Conservation (phyloP, 2,797 vertebrate species). For the Heterohyrax brucei region DNA sequence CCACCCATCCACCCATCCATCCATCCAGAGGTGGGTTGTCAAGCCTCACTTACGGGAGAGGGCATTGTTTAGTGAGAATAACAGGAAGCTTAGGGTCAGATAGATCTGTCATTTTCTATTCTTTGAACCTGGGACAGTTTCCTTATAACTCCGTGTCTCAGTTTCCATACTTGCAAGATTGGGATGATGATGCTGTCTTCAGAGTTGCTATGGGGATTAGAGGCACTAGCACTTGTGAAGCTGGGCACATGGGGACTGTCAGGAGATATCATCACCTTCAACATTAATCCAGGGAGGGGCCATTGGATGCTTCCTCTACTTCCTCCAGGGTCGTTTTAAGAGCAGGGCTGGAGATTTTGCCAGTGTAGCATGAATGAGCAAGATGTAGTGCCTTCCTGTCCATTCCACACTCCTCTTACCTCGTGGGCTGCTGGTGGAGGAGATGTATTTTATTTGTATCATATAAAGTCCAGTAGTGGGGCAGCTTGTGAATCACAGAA, state of each 20-base stretch:
- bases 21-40: not conserved
- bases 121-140: not conserved
- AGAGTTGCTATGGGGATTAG: not conserved
- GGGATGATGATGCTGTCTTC: not conserved
- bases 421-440: constrained; percentile 81
- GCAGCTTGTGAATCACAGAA: constrained; percentile 89
- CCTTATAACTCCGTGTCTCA: not conserved
- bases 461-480: constrained; percentile 88
- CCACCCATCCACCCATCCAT: not conserved
- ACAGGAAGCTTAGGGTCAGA: not conserved
- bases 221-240: not conserved
- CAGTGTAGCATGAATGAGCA: constrained; percentile 51
- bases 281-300: not conserved
- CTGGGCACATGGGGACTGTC: not conserved
- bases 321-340: not conserved
- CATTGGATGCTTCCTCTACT: not conserved
- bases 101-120: not conserved
- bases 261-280: not conserved
- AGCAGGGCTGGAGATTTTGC: not conserved
- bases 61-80: not conserved
- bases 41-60: not conserved
- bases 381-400: constrained; percentile 34
- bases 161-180: not conserved
- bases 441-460: constrained; percentile 89
- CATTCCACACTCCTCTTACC: constrained; percentile 74